These are phyloP conservation scores for Microcebus jonahi DNA, from an alignment of 2,113 vertebrate species.

Conservation along the genomic window DNA sequence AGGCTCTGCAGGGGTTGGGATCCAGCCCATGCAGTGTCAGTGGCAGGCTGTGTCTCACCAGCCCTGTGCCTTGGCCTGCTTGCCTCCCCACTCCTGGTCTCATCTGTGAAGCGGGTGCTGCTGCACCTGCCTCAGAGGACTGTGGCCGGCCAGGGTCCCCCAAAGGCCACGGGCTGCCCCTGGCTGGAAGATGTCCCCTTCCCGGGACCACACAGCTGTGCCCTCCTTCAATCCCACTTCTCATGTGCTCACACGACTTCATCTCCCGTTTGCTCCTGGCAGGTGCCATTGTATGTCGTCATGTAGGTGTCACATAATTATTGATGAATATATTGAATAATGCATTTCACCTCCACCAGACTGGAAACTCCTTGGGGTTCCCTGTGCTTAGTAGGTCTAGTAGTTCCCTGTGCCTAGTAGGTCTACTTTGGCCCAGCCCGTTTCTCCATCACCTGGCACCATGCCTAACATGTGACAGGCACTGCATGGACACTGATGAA, in stretches of 20 bases:
- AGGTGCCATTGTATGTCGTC: rapidly evolving
- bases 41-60: neutral
- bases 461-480: neutral
- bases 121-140: neutral
- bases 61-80: rapidly evolving
- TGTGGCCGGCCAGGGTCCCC: neutral
- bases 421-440: neutral
- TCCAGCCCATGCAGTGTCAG: too few species aligned
- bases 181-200: neutral
- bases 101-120: neutral
- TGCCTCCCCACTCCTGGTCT: neutral
- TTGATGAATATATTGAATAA: too few species aligned
- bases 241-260: rapidly evolving
- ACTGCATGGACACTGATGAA: rapidly evolving
- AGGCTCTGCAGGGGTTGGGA: too few species aligned
- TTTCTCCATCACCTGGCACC: neutral
- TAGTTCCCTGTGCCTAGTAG: too few species aligned
- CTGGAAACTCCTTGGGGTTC: neutral
- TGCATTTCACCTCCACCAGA: rapidly evolving
- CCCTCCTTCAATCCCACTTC: neutral
- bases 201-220: neutral
- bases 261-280: neutral
- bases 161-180: neutral
- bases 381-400: neutral
- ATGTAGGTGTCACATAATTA: rapidly evolving